These are phyloP conservation scores for Agrypnus murinus DNA, from an alignment of 2,888 invertebrate species.

Conservation along the genomic window DNA sequence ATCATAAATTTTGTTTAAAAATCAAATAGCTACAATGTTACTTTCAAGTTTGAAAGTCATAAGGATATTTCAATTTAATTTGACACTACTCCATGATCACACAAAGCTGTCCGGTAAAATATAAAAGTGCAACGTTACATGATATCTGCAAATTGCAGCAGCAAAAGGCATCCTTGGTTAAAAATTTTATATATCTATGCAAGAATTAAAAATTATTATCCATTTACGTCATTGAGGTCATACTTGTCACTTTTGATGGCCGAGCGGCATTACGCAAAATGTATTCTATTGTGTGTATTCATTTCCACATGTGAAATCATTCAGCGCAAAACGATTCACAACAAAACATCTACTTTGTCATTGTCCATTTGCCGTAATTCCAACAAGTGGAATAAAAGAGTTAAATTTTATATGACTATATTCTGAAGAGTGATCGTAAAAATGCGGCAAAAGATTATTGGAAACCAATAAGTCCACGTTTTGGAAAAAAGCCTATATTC, in stretches of 20 bases:
- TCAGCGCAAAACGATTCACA: constrained; percentile 37
- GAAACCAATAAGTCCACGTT: too few species aligned
- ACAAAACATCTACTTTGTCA: constrained; percentile 42
- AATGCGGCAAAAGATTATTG: not conserved
- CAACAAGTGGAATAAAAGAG: constrained; percentile 40
- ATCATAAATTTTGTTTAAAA: too few species aligned
- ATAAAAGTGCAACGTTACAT: too few species aligned
- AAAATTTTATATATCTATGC: constrained; percentile 11
- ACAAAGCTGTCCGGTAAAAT: too few species aligned
- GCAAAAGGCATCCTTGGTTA: not conserved
- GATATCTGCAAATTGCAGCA: too few species aligned
- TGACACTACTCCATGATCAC: too few species aligned
- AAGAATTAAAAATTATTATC: constrained; percentile 25
- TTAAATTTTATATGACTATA: constrained; percentile 38
- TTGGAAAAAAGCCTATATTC: too few species aligned
- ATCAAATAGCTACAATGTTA: too few species aligned
- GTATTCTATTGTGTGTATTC: constrained; percentile 41
- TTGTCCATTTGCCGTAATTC: constrained; percentile 43
- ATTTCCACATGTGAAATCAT: constrained; percentile 40
- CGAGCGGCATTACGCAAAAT: constrained; percentile 31
- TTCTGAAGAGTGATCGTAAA: not conserved
- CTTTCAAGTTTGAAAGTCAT: too few species aligned
- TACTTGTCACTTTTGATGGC: constrained; percentile 35
- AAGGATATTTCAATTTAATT: too few species aligned
- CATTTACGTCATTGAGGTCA: constrained; percentile 34